Evolutionary conservation across 2,113 vertebrate species (phyloP), one percentile per base, ranked within the genome.

Genomic region (Sigmodon hispidus): DNA sequence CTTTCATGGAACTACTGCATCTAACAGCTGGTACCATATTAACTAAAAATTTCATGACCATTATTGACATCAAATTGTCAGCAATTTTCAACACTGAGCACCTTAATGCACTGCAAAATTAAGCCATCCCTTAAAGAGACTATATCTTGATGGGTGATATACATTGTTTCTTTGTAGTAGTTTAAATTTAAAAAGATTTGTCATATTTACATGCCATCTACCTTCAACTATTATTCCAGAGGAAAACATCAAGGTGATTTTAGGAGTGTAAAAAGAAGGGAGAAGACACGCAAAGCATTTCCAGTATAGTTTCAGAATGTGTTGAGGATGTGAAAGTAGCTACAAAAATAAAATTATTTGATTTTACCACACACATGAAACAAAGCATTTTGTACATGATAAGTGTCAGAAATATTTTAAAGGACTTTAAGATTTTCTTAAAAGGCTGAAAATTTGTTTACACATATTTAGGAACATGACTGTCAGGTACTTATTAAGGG

Each of bases 401-500:
- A 6, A 89, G 21, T n/a, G 6, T 89, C 26, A 80, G 6, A 43
- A 43, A 50, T 77, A 67, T 70, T 73, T 55, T 22, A 96, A 83
- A 89, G 0, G 0, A 61, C 83, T 31, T n/a, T 73, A 50, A 3
- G 3, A 55, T 89, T 96, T 91, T 3, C 65, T 91, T 92, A 24
- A 96, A 95, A 96, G 34, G 1, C 7, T 79, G 4, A 91, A 93
- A 57, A 87, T 81, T 85, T 91, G 34, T 81, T 89, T 96, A 67
- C 11, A 90, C 57, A 79, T 69, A 94, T 93, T 96, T 94, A 91
- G 70, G 83, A 96, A 77, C 7, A 87, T 36, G 94, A 94, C 59
- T 80, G 43, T 15, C 31, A 95, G 40, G 34, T 79, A 29, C 40
- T 87, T 92, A 93, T 80, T 87, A 90, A 92, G 34, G 7, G 85